phyloP scores from a whole-genome alignment of 2,888 invertebrate genomes.

The Gonocerus acuteangulatus region DNA sequence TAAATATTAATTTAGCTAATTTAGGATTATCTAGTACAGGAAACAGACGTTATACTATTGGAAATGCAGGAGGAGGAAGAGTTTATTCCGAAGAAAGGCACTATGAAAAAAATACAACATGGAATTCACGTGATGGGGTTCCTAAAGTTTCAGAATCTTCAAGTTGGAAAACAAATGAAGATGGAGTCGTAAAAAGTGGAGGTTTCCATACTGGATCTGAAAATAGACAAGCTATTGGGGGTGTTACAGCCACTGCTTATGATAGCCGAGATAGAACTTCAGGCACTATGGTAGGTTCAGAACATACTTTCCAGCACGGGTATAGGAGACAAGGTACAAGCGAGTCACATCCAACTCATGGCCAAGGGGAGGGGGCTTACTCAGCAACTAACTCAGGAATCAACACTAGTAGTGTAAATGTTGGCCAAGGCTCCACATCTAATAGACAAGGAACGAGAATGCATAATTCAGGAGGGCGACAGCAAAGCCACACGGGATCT shows the following conservation, averaged over 20 bases:
- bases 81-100: constrained; percentile 17
- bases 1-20: constrained; percentile 16
- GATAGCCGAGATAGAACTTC: not conserved
- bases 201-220: constrained; percentile 4
- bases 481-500: too few species aligned
- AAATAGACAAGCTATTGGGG: not conserved
- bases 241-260: not conserved
- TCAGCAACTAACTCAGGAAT: not conserved
- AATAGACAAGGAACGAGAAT: too few species aligned
- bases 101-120: constrained; percentile 2
- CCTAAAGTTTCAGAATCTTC: constrained; percentile 5
- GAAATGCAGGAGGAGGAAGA: not conserved
- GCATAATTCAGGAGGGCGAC: too few species aligned
- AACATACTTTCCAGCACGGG: too few species aligned
- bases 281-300: too few species aligned
- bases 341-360: not conserved
- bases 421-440: too few species aligned
- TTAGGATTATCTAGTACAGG: constrained; percentile 13
- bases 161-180: constrained; percentile 17
- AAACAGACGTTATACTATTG: constrained; percentile 2
- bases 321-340: not conserved
- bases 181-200: constrained; percentile 7
- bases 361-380: not conserved
- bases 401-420: too few species aligned
- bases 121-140: not conserved